Evolutionary conservation across 2,797 vertebrate species (phyloP).

Genomic region (Phalloptychus januarius): DNA sequence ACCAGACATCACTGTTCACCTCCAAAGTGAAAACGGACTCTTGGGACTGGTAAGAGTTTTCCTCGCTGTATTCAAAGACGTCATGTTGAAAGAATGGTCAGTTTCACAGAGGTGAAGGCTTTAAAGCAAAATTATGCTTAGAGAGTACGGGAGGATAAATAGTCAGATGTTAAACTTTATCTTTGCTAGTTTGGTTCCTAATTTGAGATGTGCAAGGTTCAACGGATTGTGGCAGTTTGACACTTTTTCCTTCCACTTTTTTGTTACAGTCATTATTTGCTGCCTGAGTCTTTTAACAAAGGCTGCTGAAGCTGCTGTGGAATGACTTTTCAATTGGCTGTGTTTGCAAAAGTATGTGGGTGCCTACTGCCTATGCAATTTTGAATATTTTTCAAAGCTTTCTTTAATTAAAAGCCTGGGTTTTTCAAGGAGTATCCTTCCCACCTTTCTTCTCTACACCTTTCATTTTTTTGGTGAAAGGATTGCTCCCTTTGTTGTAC

Average conservation of each 20-base stretch:
- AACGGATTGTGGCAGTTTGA: slow-evolving; percentile 49
- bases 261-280: slow-evolving; percentile 53
- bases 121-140: slow-evolving; percentile 18
- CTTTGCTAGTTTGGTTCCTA: slow-evolving; percentile 25
- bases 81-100: slow-evolving; percentile 3
- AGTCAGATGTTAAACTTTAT: slow-evolving; percentile 24
- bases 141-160: slow-evolving; percentile 27
- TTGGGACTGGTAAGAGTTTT: slow-evolving; percentile 91
- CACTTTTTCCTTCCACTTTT: slow-evolving; percentile 44
- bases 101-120: slow-evolving; percentile 17
- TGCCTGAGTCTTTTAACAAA: slow-evolving; percentile 53
- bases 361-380: slow-evolving; percentile 41
- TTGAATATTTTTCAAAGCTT: slow-evolving; percentile 55
- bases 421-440: slow-evolving; percentile 24
- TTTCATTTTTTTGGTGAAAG: slow-evolving; percentile 11
- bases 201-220: slow-evolving; percentile 50
- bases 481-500: slow-evolving; percentile 52
- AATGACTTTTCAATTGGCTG: slow-evolving; percentile 44
- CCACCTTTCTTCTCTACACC: slow-evolving; percentile 12
- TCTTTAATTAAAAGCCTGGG: slow-evolving; percentile 49
- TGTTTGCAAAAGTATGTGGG: slow-evolving; percentile 55
- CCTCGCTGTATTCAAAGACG: slow-evolving; percentile 10
- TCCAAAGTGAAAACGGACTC: slow-evolving; percentile 99
- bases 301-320: slow-evolving; percentile 29
- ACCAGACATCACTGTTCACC: slow-evolving; percentile 92